Evolutionary conservation across 2,113 vertebrate species (phyloP), one percentile per base, ranked within the genome.

Genomic region (Aphelocoma coerulescens): DNA sequence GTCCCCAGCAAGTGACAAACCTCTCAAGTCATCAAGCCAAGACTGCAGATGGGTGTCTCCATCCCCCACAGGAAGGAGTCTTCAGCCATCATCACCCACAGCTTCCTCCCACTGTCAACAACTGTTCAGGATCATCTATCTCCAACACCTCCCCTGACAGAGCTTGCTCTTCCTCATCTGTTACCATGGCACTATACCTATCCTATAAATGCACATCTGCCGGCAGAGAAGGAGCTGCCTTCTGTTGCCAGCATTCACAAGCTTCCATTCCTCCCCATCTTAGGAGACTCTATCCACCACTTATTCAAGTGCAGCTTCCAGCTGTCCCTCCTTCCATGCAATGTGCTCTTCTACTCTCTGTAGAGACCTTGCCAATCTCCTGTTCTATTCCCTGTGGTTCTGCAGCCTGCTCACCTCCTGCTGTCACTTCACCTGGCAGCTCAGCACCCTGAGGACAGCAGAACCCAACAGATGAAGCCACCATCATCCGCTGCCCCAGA

Each of bases 121-220:
- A 62, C 3, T 3, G 69, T 32, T 82, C 61, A 72, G 74, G 77
- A 80, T 96, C 66, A 76, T 84, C 77, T 65, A 54, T 26, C 62
- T 90, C 37, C 62, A 93, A 44, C 54, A 74, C 44, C 66, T 82
- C 46, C 81, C 66, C 88, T 88, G 88, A 85, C 49, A 95, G 48
- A 89, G 28, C 54, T 75, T 89, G 57, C 41, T 96, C 81, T 72
- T 68, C 78, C 74, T 79, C 49, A 75, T 75, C 77, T 65, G 90
- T 95, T 96, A 73, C 94, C 94, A 93, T 66, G 82, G 85, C 75
- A 66, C 58, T 76, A 33, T 5, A 91, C 78, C 71, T 94, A 79
- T 32, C 62, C 75, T 71, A 28, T 7, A 76, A 90, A 76, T 6
- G 41, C 85, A 90, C 94, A 93, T 79, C 94, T 96, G 94, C 62